phyloP scores from a whole-genome alignment of 2,113 vertebrate species.

The Piliocolobus tephrosceles region DNA sequence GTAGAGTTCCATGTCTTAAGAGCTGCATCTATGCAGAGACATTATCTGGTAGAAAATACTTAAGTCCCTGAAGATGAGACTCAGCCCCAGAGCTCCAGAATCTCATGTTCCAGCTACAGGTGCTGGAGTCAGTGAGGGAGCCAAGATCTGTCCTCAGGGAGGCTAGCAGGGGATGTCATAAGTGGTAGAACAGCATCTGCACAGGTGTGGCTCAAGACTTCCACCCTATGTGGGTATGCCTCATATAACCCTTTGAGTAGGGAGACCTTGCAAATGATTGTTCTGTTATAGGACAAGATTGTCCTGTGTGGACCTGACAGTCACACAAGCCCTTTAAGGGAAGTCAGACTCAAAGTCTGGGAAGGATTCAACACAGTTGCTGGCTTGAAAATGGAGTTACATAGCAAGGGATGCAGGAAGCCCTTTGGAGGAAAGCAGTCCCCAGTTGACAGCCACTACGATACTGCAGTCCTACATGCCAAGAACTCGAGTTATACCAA shows the following conservation, averaged over 20 bases:
- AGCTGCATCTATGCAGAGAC: too few relatives aligned
- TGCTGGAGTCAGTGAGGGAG: background rate
- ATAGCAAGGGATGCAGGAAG: accelerated
- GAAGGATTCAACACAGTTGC: background rate
- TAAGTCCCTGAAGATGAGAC: too few relatives aligned
- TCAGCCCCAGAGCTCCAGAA: background rate
- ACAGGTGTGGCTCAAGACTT: background rate
- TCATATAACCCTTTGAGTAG: background rate
- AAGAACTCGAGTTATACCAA: background rate
- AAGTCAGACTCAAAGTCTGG: background rate
- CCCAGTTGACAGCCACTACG: background rate
- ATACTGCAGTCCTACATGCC: accelerated
- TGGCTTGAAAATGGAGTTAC: too few relatives aligned
- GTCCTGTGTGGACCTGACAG: background rate
- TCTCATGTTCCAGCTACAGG: too few relatives aligned
- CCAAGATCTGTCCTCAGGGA: background rate
- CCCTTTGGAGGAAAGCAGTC: accelerated
- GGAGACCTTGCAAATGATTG: background rate
- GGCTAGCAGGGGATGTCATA: background rate
- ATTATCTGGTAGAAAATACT: background rate
- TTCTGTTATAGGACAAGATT: background rate
- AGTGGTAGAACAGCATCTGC: background rate
- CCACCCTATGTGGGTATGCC: background rate
- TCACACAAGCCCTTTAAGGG: too few relatives aligned
- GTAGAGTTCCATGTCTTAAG: background rate